phyloP scores from a whole-genome alignment of 2,888 invertebrate species.

The Sarcophaga carnaria region DNA sequence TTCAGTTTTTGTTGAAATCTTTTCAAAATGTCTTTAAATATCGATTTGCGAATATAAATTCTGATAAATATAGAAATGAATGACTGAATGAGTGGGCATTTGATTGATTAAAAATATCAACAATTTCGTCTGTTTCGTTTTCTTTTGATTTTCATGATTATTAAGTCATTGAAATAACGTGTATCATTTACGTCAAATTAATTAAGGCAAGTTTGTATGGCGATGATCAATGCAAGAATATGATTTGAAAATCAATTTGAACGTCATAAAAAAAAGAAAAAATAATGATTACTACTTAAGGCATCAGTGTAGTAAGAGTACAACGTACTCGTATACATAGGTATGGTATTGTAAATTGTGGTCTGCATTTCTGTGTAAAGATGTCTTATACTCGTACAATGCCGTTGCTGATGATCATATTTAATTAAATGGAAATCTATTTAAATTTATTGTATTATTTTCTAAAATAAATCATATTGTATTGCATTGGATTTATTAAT shows the following conservation, averaged over 20 bases:
- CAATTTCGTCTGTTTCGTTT: constrained; percentile 13
- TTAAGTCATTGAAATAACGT: background rate
- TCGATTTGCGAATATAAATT: background rate
- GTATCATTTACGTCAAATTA: background rate
- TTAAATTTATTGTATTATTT: background rate
- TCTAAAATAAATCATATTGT: background rate
- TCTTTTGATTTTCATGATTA: background rate
- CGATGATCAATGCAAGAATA: no score
- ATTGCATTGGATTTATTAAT: constrained; percentile 42
- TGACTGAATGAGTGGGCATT: constrained; percentile 27
- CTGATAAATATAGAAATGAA: background rate
- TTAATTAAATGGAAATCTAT: background rate
- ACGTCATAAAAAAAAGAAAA: no score
- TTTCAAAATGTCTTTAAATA: no score
- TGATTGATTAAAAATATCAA: constrained; percentile 44
- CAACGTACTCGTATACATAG: no score
- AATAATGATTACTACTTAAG: background rate
- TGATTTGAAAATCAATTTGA: no score
- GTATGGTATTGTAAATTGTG: background rate
- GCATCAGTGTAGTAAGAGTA: background rate
- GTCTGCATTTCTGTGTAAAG: background rate
- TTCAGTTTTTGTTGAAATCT: no score
- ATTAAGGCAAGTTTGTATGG: background rate
- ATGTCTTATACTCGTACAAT: background rate
- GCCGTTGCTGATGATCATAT: background rate